These are phyloP conservation scores for Pica pica DNA, from an alignment of 2,113 vertebrate genomes.

Conservation along the genomic window DNA sequence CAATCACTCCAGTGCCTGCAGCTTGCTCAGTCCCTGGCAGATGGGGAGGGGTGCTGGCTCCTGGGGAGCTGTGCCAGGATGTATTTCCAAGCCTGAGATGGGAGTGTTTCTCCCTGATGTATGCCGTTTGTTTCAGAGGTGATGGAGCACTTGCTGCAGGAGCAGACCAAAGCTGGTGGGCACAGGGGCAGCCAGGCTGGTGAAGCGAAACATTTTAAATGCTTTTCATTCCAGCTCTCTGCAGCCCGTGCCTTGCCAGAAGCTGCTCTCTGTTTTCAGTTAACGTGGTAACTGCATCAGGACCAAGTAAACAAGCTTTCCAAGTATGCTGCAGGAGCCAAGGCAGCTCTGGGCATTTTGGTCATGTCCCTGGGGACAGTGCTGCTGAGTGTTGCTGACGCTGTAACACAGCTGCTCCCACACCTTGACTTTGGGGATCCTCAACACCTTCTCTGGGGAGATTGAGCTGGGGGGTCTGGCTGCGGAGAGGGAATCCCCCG, in stretches of 20 bases:
- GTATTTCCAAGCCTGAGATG: background rate
- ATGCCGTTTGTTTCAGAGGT: background rate
- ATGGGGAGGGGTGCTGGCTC: background rate
- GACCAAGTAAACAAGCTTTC: background rate
- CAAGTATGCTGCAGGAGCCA: background rate
- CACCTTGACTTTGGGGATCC: background rate
- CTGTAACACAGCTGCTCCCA: background rate
- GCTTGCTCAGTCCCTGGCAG: background rate
- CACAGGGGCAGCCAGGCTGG: background rate
- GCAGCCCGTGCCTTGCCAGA: background rate
- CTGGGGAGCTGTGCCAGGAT: background rate
- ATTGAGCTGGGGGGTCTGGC: background rate
- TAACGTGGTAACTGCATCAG: background rate
- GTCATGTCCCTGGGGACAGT: background rate
- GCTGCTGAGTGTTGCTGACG: background rate
- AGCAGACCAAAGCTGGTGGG: background rate
- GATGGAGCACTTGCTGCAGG: background rate
- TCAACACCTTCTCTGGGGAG: background rate
- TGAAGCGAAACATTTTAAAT: background rate
- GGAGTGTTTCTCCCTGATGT: background rate
- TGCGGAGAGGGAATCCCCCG: background rate
- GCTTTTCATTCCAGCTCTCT: slow-evolving; percentile 3
- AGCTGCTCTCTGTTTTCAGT: background rate
- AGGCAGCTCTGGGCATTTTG: background rate
- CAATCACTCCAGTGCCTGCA: background rate